These are phyloP conservation scores for Megaceryle alcyon DNA, from an alignment of 2,797 vertebrate genomes.

Conservation along the genomic window DNA sequence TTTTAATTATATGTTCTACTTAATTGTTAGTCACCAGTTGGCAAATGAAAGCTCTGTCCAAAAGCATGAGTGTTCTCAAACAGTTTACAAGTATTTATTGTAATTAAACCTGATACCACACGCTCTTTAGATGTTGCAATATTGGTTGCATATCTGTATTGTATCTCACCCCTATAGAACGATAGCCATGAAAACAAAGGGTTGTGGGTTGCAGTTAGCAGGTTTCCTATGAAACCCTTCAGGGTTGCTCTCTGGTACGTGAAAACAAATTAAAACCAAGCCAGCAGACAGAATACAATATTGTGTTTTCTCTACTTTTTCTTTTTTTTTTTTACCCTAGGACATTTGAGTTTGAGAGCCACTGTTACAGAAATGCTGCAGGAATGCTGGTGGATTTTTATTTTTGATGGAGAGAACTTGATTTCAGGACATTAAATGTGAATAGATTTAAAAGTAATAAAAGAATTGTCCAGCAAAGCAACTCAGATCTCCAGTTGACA, in stretches of 20 bases:
- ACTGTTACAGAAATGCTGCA: not conserved
- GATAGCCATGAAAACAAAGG: not conserved
- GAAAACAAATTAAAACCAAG: not conserved
- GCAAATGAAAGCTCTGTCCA: not conserved
- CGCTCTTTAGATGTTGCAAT: slow-evolving; percentile 17
- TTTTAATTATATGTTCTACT: not conserved
- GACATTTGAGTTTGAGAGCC: not conserved
- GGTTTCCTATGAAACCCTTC: not conserved
- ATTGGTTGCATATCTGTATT: not conserved
- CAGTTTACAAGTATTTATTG: not conserved
- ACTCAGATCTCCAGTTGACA: not conserved
- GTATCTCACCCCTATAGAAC: not conserved
- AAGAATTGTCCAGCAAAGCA: not conserved
- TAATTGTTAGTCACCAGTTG: not conserved
- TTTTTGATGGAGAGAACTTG: not conserved
- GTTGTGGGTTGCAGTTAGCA: not conserved
- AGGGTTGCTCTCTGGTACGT: not conserved
- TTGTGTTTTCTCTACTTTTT: not conserved
- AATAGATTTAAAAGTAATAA: not conserved
- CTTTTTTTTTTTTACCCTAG: not conserved
- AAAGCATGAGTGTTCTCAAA: not conserved
- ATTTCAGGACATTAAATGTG: not conserved
- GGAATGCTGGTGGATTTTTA: not conserved
- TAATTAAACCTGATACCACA: not conserved
- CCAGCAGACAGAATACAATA: not conserved